These are phyloP conservation scores for Idaea dimidiata DNA, from an alignment of 2,888 invertebrate genomes.

Conservation along the genomic window DNA sequence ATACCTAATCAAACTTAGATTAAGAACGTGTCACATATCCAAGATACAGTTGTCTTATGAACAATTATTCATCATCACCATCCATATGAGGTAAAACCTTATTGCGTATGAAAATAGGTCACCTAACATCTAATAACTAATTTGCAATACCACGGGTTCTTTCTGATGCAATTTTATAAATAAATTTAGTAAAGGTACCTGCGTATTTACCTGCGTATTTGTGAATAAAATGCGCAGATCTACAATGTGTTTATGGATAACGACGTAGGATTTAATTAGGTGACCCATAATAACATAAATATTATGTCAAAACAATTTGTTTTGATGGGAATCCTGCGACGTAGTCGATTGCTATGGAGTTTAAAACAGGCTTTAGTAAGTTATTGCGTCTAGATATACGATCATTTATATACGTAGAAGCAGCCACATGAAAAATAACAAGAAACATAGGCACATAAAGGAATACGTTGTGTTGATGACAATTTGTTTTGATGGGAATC, in stretches of 20 bases:
- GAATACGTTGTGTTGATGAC: too few relatives aligned
- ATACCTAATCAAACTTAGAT: background rate
- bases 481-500: background rate
- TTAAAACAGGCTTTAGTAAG: background rate
- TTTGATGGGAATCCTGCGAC: background rate
- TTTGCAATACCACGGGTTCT: background rate
- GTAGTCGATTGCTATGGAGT: background rate
- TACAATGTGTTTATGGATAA: constrained; percentile 13
- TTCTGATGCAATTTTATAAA: background rate
- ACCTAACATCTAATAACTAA: background rate
- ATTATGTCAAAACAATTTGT: background rate
- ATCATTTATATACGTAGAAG: too few relatives aligned
- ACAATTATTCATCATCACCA: background rate
- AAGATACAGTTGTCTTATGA: background rate
- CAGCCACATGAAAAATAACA: too few relatives aligned
- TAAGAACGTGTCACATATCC: background rate
- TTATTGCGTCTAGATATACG: background rate
- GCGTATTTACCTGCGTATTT: background rate
- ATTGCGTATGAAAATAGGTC: background rate
- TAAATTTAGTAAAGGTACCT: background rate
- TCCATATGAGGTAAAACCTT: background rate
- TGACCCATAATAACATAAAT: background rate
- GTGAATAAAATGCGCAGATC: constrained; percentile 21
- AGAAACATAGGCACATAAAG: too few relatives aligned
- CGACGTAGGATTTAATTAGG: constrained; percentile 14